Evolutionary conservation across 1,140 invertebrate species (phyloP), one percentile per base, ranked within the genome.

Genomic region (Kradibia gibbosae): DNA sequence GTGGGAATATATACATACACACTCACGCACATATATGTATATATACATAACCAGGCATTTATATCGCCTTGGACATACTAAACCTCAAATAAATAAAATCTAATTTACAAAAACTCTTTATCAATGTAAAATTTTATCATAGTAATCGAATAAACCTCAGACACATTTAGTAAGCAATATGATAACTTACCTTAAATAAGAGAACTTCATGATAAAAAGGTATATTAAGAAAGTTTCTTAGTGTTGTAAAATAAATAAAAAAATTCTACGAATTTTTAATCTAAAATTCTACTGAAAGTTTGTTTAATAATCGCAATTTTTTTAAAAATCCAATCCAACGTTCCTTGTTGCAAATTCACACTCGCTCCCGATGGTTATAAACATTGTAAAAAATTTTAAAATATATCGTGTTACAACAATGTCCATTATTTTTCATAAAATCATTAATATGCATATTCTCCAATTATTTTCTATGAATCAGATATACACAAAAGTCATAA

Each of bases 391-490:
- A 48, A 4, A 72, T n/a, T n/a, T 36, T 39, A 25, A 65, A 65
- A 65, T 28, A 48, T 7, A n/a, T 65, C 3, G 3, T 70, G 11
- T 45, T n/a, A n/a, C 5, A 53, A 34, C 25, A 53, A 71, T 11
- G 57, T 67, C 20, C n/a, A 70, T 34, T 67, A 11, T 78, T 42
- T 17, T 42, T 76, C 36, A 39, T 76, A 76, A 53, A 77, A 53
- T 78, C 20, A 25, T 34, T 42, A n/a, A 13, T 50, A 3, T 39
- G 28, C 36, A 39, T 67, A 67, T 15, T 36, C 31, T 67, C n/a
- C 62, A 67, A 78, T 53, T 78, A 78, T 72, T 72, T 79, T 79
- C 67, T 60, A 1, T 79, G 77, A 79, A 79, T 28, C 36, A 28
- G 81, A 82, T 55, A 28, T 62, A 67, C 78, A 76, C 71, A 67